Evolutionary conservation across 2,113 vertebrate species (phyloP), one percentile per base, ranked within the genome.

Genomic region (Lipophrys pholis): DNA sequence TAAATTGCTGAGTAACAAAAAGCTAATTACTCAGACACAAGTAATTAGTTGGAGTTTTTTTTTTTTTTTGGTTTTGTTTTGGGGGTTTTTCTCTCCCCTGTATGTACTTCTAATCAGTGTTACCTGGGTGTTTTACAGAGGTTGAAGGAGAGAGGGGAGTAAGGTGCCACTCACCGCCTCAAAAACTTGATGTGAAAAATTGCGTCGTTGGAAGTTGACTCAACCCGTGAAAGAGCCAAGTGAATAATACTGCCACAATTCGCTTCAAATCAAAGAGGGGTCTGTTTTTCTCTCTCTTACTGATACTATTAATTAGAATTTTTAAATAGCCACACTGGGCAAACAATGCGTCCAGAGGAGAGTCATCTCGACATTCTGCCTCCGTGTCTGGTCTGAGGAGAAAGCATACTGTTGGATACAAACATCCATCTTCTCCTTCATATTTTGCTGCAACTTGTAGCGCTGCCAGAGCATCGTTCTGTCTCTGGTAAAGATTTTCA

Each of bases 1-100:
- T 78, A 84, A 84, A 83, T 73, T 75, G 83, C 84, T 77, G 76
- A 85, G 84, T 68, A 86, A 90, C 78, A 83, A 73, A 82, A 83
- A 88, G 80, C 80, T 84, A 79, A 87, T 87, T 87, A 62, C 73
- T 88, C 78, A 69, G 71, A 84, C 67, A 68, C 48, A 11, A 81
- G 84, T 76, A 84, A 86, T 80, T 85, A 65, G 72, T 78, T 71
- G 70, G 21, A 30, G 84, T 83, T 71, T 77, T 51, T 9, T 8
- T 8, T 8, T 8, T n/a, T n/a, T n/a, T n/a, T n/a, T n/a, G n/a
- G n/a, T n/a, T n/a, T n/a, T n/a, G n/a, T n/a, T n/a, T n/a, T n/a
- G n/a, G n/a, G n/a, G n/a, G n/a, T n/a, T n/a, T n/a, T n/a, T n/a
- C n/a, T n/a, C 40, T 1, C 1, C 12, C 41, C 62, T 56, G 54